These are phyloP conservation scores for Porites australiensis DNA, from an alignment of 64 coral and sea anemone genomes.

Conservation along the genomic window DNA sequence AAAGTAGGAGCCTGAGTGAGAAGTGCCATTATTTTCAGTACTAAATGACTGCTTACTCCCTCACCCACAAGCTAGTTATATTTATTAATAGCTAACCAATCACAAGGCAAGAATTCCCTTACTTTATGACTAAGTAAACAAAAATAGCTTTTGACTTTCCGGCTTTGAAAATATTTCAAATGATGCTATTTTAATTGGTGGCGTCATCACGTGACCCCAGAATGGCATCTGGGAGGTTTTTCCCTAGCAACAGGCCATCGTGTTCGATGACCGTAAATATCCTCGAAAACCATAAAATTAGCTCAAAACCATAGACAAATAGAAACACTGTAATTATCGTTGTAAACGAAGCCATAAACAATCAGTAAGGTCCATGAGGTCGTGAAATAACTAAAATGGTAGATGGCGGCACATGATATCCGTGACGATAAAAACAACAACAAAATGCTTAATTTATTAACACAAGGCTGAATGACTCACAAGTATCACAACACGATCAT, in stretches of 20 bases:
- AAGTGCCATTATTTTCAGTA: background rate
- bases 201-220: background rate
- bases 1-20: background rate
- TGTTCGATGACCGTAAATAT: background rate
- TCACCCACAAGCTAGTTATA: background rate
- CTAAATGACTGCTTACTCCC: background rate
- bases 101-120: background rate
- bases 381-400: too few relatives aligned
- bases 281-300: too few relatives aligned
- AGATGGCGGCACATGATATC: too few relatives aligned
- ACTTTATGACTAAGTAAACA: background rate
- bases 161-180: background rate
- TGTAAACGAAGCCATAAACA: too few relatives aligned
- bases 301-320: too few relatives aligned
- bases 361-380: too few relatives aligned
- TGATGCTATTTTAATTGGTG: background rate
- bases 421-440: too few relatives aligned
- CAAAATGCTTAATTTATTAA: too few relatives aligned
- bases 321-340: too few relatives aligned
- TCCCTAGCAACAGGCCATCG: slow-evolving; percentile 17
- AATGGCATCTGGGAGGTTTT: background rate
- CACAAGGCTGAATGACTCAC: too few relatives aligned
- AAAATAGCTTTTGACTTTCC: background rate
- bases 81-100: background rate
- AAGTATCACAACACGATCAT: too few relatives aligned